Conservation (phyloP, 1,140 invertebrate species). For the Drosophila biarmipes region DNA sequence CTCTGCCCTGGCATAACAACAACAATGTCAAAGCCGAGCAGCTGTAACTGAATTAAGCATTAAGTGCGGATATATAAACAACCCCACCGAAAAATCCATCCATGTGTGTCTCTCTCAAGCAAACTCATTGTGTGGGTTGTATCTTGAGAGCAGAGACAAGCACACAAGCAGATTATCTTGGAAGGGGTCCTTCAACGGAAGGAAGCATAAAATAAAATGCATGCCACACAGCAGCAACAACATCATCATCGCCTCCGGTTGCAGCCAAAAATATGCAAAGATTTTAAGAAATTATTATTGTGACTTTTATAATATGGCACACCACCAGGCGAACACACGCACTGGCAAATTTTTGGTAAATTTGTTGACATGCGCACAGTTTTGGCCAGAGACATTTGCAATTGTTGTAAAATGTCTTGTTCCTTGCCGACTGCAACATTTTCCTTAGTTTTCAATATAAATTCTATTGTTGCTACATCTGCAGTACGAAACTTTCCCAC, state of each 20-base stretch:
- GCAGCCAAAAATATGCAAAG: constrained; percentile 69
- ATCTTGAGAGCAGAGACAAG: constrained; percentile 9
- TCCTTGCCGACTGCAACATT: constrained; percentile 51
- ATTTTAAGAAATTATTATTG: constrained; percentile 78
- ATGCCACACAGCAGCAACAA: constrained; percentile 32
- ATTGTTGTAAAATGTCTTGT: constrained; percentile 70
- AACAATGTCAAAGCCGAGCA: constrained; percentile 63
- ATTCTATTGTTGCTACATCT: constrained; percentile 64
- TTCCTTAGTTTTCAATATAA: constrained; percentile 58
- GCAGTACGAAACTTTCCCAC: constrained; percentile 59
- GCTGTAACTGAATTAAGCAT: constrained; percentile 83
- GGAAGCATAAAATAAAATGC: constrained; percentile 81
- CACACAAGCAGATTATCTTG: constrained; percentile 10
- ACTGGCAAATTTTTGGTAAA: constrained; percentile 49
- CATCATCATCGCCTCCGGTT: constrained; percentile 8
- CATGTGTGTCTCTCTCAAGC: constrained; percentile 39
- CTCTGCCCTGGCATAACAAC: constrained; percentile 31
- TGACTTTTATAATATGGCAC: constrained; percentile 76
- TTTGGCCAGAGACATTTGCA: constrained; percentile 65
- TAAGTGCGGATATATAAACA: constrained; percentile 83
- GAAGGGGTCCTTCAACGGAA: constrained; percentile 64
- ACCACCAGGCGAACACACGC: constrained; percentile 8
- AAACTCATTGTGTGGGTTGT: constrained; percentile 27
- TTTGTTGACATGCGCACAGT: constrained; percentile 80
- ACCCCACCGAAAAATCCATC: constrained; percentile 72